phyloP scores from a whole-genome alignment of 2,113 vertebrate species.

The Sprattus sprattus region DNA sequence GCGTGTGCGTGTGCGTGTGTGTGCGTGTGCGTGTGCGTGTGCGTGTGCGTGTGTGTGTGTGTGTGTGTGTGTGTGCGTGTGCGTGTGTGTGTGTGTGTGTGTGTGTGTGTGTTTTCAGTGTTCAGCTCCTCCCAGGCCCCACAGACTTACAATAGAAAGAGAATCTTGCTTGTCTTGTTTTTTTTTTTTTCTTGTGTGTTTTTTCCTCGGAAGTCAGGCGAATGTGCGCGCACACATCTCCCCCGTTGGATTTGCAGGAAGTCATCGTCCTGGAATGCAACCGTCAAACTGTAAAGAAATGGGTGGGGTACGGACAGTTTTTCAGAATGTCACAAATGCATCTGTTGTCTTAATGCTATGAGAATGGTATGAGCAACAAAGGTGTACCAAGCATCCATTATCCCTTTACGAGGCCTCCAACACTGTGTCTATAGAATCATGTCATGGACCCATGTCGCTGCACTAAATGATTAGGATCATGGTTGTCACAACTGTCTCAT shows the following conservation, averaged over 20 bases:
- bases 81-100: not conserved
- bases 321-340: constrained; percentile 48
- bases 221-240: constrained; percentile 45
- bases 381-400: not conserved
- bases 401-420: not conserved
- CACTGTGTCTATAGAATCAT: not conserved
- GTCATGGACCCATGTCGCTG: not conserved
- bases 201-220: constrained; percentile 42
- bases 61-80: constrained; percentile 5
- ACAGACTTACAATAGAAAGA: not conserved
- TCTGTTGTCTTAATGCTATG: not conserved
- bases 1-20: not conserved
- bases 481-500: not conserved
- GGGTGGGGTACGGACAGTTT: constrained; percentile 43
- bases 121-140: constrained; percentile 22
- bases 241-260: constrained; percentile 26
- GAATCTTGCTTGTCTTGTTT: constrained; percentile 63
- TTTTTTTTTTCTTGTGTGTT: constrained; percentile 35
- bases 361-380: not conserved
- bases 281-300: constrained; percentile 55
- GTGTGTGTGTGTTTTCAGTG: not conserved
- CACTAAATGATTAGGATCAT: not conserved
- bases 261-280: constrained; percentile 55
- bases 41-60: too few relatives aligned
- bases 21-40: too few relatives aligned